Evolutionary conservation across 2,797 vertebrate species (phyloP), one percentile per base, ranked within the genome.

Genomic region (Vultur gryphus): DNA sequence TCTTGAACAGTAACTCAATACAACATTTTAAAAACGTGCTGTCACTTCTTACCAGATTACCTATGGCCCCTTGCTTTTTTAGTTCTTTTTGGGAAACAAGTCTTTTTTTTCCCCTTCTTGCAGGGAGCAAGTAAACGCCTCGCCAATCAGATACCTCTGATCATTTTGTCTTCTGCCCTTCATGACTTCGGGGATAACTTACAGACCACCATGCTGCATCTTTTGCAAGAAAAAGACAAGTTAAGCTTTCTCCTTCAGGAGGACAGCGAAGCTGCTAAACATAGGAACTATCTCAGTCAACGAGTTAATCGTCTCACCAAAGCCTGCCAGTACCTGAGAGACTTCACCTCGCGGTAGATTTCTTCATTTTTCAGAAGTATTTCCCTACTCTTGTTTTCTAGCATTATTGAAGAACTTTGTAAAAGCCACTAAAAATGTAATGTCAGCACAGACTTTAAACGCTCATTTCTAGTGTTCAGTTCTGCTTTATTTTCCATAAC

Each of bases 111-210:
- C 15, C 11, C n/a, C 35, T 43, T 57, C 39, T 51, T 80, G 18
- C 96, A 99, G 99, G 99, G 98, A 93, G 98, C 97, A 29, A 93
- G 95, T 39, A 95, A 96, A 41, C 98, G 98, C 75, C 97, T 99
- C 67, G 95, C 98, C 48, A 98, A 98, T 88, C 99, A 99, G 96
- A 96, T 99, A 82, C 99, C 99, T 1, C 88, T 99, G 84, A 98
- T 99, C 95, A 98, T 99, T 92, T 98, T 98, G 64, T 99, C 98
- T 94, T 96, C 96, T 90, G 72, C 98, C 64, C 97, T 99, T 46
- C 97, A 98, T 48, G 97, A 98, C 59, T 97, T 96, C 0, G 98
- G 98, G 2, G 16, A 76, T 2, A 79, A 97, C 19, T 93, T 99
- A 62, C 98, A 98, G 87, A 98, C 95, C 33, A 84, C 97, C 75